Evolutionary conservation across 2,888 invertebrate genomes (phyloP), one percentile per base, ranked within the genome.

Genomic region (Polyploca ridens): DNA sequence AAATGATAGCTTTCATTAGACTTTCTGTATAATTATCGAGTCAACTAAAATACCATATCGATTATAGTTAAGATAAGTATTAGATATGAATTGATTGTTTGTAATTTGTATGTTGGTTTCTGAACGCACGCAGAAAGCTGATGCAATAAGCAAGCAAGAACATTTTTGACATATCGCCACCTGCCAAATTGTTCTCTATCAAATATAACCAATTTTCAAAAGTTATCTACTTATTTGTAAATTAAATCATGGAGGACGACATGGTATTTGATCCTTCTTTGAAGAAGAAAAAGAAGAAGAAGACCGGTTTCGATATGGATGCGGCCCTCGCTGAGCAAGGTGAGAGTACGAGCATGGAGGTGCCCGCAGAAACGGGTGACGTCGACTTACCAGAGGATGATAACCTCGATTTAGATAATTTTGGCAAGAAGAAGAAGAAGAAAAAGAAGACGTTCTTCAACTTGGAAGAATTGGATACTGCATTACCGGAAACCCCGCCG

Each of bases 201-300:
- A 67, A 83, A 78, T 79, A 70, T 91, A 91, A 91, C 91, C 91
- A 90, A 85, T 77, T 62, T 63, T 66, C 73, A 66, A 68, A 63
- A 72, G 74, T 3, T 6, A 27, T 27, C 77, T 68, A 75, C 68
- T 69, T 72, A 66, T 65, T 71, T 72, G 65, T 64, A 65, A 58
- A 66, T 62, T 66, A 66, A 85, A 90, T 79, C 84, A 94, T 94
- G 94, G 94, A 94, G 68, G 94, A 94, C 70, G 94, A 93, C 73
- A 93, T 94, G 98, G 96, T 97, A 82, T 98, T 98, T 89, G 98
- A 99, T 93, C 97, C 98, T 35, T 96, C 96, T 73, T 89, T 98
- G 76, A 98, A 98, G 94, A 99, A 98, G 92, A 98, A 98, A 93
- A 99, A 98, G 94, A 99, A 98, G 94, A 98, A 98, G 96, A 98